phyloP scores from a whole-genome alignment of 2,113 vertebrate genomes.

The Felis catus region DNA sequence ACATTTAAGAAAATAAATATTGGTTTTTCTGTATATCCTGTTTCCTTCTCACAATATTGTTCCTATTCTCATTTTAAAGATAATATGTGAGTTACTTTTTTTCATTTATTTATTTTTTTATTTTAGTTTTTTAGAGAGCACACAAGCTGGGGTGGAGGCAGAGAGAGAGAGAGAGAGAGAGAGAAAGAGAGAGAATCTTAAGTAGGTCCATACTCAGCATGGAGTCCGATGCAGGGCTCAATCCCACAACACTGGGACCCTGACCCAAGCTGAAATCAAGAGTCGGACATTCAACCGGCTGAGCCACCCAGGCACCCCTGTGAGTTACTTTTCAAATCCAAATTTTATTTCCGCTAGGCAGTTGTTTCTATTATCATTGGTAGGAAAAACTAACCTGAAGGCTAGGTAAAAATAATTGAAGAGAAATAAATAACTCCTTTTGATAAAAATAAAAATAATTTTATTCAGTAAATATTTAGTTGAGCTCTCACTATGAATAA shows the following conservation, averaged over 20 bases:
- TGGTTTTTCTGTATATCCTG: background rate
- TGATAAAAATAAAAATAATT: slow-evolving; percentile 31
- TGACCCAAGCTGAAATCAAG: no score
- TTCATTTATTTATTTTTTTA: no score
- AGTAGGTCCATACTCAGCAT: no score
- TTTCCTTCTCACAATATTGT: background rate
- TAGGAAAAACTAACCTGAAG: slow-evolving; percentile 7
- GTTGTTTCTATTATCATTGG: background rate
- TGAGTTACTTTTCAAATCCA: slow-evolving; percentile 1
- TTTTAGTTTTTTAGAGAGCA: no score
- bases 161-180: no score
- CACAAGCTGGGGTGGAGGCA: no score
- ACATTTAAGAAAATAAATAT: slow-evolving; percentile 24
- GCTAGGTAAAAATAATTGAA: background rate
- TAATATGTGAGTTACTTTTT: slow-evolving; percentile 17
- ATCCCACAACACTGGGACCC: no score
- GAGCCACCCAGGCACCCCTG: no score
- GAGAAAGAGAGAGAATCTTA: no score
- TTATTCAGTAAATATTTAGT: slow-evolving; percentile 3
- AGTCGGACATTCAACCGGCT: no score
- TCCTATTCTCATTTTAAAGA: slow-evolving; percentile 25
- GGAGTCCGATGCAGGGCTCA: no score
- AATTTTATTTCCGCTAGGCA: background rate
- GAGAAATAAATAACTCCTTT: background rate
- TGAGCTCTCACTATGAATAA: background rate